Base-by-base conservation (phyloP, 2,113 vertebrate species). In the Pimephales promelas region DNA sequence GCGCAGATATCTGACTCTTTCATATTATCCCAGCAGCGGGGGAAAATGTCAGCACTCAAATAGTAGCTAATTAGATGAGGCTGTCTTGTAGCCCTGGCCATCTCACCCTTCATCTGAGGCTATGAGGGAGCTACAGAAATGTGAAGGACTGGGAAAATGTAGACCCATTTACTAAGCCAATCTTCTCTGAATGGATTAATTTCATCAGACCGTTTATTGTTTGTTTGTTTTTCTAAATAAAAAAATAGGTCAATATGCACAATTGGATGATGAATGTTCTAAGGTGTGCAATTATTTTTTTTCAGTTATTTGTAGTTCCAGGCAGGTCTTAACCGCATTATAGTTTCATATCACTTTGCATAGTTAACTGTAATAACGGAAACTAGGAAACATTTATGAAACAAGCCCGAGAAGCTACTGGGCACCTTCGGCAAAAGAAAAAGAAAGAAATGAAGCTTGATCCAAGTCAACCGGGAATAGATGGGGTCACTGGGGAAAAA, bases 31-130 rank as follows among this genome's bases (percentile, higher is more conserved):
- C 36, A 56, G n/a, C 81, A 68, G 43, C 49, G 4, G 57, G 52
- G 62, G 82, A 10, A 80, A 83, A 83, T 83, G 85, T 81, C 82
- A 81, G 59, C 16, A 2, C 78, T 86, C 85, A 59, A 70, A 70
- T 84, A 45, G 36, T 64, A 11, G 76, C 79, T 86, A 86, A 86
- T 84, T 86, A 86, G 77, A 73, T n/a, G 71, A 47, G 6, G 78
- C 59, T 61, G 77, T 61, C 28, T 84, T 31, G 43, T 79, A 59
- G 61, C 59, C 31, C 36, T 2, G 36, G 66, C 28, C 64, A 75
- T 61, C 34, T 52, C 68, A 28, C n/a, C 57, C 10, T 49, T n/a
- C 36, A 45, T 57, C n/a, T 57, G 47, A 62, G 61, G 52, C 26
- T 76, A 57, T 54, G 70, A 56, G 66, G 4, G 10, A 40, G 8